These are phyloP conservation scores for Lichenostomus cassidix DNA, from an alignment of 2,113 vertebrate species.

Conservation along the genomic window DNA sequence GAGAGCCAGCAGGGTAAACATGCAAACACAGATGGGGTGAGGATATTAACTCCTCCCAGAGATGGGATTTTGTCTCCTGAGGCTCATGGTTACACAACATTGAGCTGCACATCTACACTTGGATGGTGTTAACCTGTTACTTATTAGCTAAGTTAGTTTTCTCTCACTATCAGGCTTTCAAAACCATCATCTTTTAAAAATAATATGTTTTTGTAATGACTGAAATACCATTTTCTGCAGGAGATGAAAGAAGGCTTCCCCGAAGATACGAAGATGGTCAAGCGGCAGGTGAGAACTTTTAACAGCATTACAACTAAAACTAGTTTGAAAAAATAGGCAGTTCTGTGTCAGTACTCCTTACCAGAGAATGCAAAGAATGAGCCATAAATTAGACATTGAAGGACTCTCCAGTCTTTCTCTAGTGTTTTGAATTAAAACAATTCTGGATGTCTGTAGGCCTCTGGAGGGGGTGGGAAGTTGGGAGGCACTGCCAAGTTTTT, in stretches of 20 bases:
- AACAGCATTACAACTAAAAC: not conserved
- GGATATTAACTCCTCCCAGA: not conserved
- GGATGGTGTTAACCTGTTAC: not conserved
- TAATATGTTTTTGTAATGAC: slow-evolving; percentile 26
- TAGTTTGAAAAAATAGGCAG: not conserved
- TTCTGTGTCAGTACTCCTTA: not conserved
- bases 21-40: not conserved
- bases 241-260: slow-evolving; percentile 79
- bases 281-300: slow-evolving; percentile 71
- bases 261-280: slow-evolving; percentile 80
- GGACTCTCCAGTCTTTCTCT: not conserved
- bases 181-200: not conserved
- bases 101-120: not conserved
- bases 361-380: not conserved
- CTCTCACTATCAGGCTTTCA: not conserved
- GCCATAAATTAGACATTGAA: not conserved
- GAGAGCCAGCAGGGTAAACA: not conserved
- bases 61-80: not conserved
- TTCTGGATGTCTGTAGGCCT: not conserved
- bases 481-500: not conserved
- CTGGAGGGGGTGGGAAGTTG: not conserved
- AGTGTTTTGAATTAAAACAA: not conserved
- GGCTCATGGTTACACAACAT: not conserved
- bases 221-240: slow-evolving; percentile 66
- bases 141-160: not conserved